Conservation (phyloP, 2,113 vertebrate genomes). For the Euleptes europaea region DNA sequence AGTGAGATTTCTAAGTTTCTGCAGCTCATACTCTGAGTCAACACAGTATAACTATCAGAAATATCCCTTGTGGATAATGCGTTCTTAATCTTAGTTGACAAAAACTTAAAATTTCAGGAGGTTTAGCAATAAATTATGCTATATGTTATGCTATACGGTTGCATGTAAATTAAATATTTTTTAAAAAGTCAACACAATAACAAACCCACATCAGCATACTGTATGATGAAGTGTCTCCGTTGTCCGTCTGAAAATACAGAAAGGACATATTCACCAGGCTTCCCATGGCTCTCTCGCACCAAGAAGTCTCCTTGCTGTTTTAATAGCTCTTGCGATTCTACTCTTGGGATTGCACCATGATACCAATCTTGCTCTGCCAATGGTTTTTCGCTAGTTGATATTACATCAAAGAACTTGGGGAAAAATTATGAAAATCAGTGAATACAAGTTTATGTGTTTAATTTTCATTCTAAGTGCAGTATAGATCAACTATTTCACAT, state of each 20-base stretch:
- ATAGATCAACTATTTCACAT: not conserved
- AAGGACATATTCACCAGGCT: slow-evolving; percentile 98
- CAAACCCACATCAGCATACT: slow-evolving; percentile 91
- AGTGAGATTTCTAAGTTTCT: no score
- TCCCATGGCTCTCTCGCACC: slow-evolving; percentile 96
- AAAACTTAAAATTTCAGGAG: not conserved
- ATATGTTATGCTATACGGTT: no score
- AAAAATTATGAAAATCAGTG: slow-evolving; percentile 58
- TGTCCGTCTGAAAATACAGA: slow-evolving; percentile 96
- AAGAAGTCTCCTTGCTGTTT: slow-evolving; percentile 97
- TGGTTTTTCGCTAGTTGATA: slow-evolving; percentile 89
- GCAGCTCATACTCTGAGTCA: no score
- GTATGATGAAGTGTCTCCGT: slow-evolving; percentile 98
- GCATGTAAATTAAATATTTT: not conserved
- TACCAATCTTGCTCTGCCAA: slow-evolving; percentile 96
- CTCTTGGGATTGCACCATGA: slow-evolving; percentile 94
- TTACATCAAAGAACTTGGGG: slow-evolving; percentile 89
- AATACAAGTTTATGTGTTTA: not conserved
- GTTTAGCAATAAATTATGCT: not conserved
- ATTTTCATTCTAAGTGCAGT: not conserved
- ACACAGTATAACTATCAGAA: no score
- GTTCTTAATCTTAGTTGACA: not conserved
- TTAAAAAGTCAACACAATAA: slow-evolving; percentile 52
- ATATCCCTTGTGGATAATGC: not conserved
- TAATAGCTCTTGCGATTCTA: slow-evolving; percentile 94